A percentile compares a stretch with the other conserved stretches of the same genome.
These are phyloP conservation scores for Ophraella communa DNA, from an alignment of 2,888 invertebrate species.

Conservation along the genomic window DNA sequence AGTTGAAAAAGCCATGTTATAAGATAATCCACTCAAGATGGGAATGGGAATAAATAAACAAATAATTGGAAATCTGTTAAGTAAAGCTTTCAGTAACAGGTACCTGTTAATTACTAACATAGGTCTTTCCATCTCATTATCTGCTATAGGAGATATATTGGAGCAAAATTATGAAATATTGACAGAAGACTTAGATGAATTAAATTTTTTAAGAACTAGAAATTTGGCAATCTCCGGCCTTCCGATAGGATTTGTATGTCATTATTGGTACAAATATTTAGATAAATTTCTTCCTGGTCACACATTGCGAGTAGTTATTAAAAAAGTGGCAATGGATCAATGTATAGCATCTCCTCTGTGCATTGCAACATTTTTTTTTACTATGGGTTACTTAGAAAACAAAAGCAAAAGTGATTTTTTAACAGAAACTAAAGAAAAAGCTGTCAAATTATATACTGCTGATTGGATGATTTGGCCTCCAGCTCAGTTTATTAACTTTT, in stretches of 20 bases:
- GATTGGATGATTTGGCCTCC: constrained; percentile 95
- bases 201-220: constrained; percentile 68
- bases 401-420: constrained; percentile 67
- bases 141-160: constrained; percentile 78
- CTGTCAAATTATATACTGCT: constrained; percentile 78
- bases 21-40: neutral
- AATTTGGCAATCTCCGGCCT: constrained; percentile 82
- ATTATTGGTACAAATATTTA: constrained; percentile 84
- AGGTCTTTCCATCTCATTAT: constrained; percentile 75
- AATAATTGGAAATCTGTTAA: neutral
- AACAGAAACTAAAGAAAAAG: constrained; percentile 75
- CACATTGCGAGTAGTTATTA: constrained; percentile 68
- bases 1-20: neutral
- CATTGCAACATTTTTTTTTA: constrained; percentile 78
- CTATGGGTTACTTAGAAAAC: constrained; percentile 75
- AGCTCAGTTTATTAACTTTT: constrained; percentile 92
- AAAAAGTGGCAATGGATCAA: constrained; percentile 85
- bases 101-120: constrained; percentile 82
- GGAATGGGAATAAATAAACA: neutral
- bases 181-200: constrained; percentile 63
- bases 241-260: constrained; percentile 79
- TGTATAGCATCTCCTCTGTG: constrained; percentile 82
- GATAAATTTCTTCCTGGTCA: constrained; percentile 77
- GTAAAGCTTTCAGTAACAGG: constrained; percentile 66
- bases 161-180: constrained; percentile 81